Percentiles rank a stretch among this genome's conserved stretches.
phyloP scores from a whole-genome alignment of 2,888 invertebrate species.

The Ormyrus pomaceus region DNA sequence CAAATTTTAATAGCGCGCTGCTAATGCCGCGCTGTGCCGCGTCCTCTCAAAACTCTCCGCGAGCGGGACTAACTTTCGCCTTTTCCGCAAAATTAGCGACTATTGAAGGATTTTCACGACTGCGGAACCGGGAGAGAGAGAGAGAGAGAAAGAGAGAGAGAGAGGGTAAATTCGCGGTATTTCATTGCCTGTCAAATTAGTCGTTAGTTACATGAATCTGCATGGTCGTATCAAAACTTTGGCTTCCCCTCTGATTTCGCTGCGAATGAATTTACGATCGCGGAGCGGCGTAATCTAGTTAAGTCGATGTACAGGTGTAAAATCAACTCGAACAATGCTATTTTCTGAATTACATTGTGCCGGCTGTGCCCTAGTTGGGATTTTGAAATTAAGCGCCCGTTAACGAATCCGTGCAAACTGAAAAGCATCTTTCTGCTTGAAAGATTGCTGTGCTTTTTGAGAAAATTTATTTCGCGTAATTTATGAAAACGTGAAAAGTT shows the following conservation, averaged over 20 bases:
- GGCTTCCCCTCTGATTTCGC: no score
- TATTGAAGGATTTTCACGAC: conserved; percentile 32
- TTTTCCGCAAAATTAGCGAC: conserved; percentile 37
- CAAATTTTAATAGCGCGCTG: conserved; percentile 34
- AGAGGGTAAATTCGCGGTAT: not conserved
- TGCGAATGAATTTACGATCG: no score
- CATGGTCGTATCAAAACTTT: not conserved
- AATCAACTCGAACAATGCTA: not conserved
- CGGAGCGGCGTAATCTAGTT: no score
- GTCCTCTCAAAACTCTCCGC: conserved; percentile 16
- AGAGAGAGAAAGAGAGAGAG: not conserved
- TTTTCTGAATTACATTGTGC: no score
- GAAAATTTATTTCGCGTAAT: no score
- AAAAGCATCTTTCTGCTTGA: no score
- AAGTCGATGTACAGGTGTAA: not conserved
- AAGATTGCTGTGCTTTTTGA: no score
- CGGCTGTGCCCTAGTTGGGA: no score
- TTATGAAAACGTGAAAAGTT: no score
- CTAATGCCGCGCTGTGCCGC: not conserved
- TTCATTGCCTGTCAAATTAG: conserved; percentile 34
- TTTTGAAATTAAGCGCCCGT: no score
- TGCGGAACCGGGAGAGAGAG: not conserved
- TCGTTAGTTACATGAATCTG: conserved; percentile 13
- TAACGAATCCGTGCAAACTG: no score
- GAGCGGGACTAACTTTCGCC: conserved; percentile 32